A percentile compares a stretch with the other conserved stretches of the same genome.
Evolutionary conservation across 1,140 invertebrate genomes (phyloP).

Genomic region (Amyelois transitella): DNA sequence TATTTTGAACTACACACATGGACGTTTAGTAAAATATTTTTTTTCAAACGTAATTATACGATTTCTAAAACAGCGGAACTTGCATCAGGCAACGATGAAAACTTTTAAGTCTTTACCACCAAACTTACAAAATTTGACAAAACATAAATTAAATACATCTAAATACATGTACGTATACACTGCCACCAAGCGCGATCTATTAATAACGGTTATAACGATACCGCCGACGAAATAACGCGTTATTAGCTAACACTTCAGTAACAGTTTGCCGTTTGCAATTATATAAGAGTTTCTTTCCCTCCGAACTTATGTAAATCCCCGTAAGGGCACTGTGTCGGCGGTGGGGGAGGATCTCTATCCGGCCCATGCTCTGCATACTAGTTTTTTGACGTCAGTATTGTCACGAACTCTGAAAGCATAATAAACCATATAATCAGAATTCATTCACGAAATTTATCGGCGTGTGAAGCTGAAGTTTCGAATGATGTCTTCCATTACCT

Average conservation of each 20-base stretch:
- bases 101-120: no score
- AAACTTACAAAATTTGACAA: neutral
- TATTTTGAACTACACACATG: neutral
- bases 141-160: neutral
- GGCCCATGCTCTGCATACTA: slow-evolving; percentile 67
- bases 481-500: no score
- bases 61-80: neutral
- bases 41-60: neutral
- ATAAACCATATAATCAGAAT: slow-evolving; percentile 2
- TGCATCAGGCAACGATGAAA: neutral
- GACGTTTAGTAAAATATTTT: neutral
- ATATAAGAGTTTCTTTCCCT: slow-evolving; percentile 70
- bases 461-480: no score
- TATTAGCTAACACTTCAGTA: slow-evolving; percentile 5
- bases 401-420: slow-evolving; percentile 69
- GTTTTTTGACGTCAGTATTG: slow-evolving; percentile 75
- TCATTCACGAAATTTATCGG: neutral
- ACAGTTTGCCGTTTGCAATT: slow-evolving; percentile 11
- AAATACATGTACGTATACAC: slow-evolving; percentile 43
- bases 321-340: slow-evolving; percentile 39
- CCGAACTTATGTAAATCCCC: slow-evolving; percentile 46
- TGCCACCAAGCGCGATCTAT: slow-evolving; percentile 36
- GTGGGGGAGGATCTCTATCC: slow-evolving; percentile 50
- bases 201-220: slow-evolving; percentile 13
- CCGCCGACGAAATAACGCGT: slow-evolving; percentile 1